These are phyloP conservation scores for Apodemia zela DNA, from an alignment of 2,888 invertebrate genomes.

Conservation along the genomic window DNA sequence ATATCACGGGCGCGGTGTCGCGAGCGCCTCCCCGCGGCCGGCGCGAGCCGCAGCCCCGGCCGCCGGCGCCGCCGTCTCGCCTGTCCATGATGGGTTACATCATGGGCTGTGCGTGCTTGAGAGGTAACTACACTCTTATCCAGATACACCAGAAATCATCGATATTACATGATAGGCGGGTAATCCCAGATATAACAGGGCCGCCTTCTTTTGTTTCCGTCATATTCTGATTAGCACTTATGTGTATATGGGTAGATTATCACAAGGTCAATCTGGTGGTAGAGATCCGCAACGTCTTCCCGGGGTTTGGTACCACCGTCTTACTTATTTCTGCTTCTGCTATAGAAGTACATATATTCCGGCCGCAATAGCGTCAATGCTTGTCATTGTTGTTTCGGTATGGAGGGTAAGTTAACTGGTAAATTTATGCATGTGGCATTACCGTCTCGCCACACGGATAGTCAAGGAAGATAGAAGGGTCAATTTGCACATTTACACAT, in stretches of 20 bases:
- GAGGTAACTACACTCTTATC: slow-evolving; percentile 78
- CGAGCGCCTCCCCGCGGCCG: slow-evolving; percentile 68
- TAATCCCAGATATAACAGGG: neutral
- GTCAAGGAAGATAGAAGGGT: too few relatives aligned
- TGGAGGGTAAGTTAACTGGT: too few relatives aligned
- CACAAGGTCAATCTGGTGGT: neutral
- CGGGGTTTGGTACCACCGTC: neutral
- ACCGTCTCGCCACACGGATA: too few relatives aligned
- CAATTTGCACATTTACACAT: too few relatives aligned
- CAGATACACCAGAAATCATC: neutral
- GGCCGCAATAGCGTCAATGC: too few relatives aligned
- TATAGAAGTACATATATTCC: too few relatives aligned
- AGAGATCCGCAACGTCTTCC: neutral
- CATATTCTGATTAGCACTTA: neutral
- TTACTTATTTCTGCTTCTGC: too few relatives aligned
- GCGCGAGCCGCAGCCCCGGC: slow-evolving; percentile 61
- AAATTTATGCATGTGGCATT: too few relatives aligned
- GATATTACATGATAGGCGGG: neutral
- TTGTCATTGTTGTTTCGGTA: too few relatives aligned
- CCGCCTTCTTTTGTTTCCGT: neutral
- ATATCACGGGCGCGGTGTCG: slow-evolving; percentile 43
- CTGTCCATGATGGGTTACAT: slow-evolving; percentile 94
- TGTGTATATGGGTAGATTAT: neutral
- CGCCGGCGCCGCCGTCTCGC: slow-evolving; percentile 57
- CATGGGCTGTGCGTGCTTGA: slow-evolving; percentile 96